Evolutionary conservation across 2,888 invertebrate species (phyloP), one percentile per base, ranked within the genome.

Genomic region (Pterobdella sp.): DNA sequence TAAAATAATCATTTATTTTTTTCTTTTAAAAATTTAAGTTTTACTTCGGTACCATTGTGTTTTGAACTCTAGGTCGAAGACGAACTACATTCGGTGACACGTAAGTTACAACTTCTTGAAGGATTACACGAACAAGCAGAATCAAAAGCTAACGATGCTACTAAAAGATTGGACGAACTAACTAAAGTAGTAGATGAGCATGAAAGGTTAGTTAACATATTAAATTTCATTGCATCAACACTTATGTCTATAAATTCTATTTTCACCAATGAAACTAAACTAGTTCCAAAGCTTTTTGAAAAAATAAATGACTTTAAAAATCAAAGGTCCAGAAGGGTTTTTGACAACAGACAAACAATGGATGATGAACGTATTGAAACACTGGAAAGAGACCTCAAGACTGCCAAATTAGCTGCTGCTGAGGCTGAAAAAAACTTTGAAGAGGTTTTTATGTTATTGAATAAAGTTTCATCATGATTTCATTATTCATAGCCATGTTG

Each of bases 121-220:
- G 98, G 99, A 86, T 97, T 98, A 87, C 89, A 97, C 84, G 98
- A 98, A 86, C 90, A 96, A 88, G 95, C 97, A 79, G 97, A 97
- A 87, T 95, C 96, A 87, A 92, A 97, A 87, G 89, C 97, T 85
- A 92, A 93, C 85, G 93, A 94, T 82, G 96, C 97, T 86, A 94
- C 95, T 84, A 91, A 92, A 84, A 98, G 97, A 88, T 88, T 98
- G 86, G 94, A 98, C 80, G 97, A 98, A 88, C 97, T 98, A 82
- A 95, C 96, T 83, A 94, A 95, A 86, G 94, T 96, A 81, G 98
- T 98, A 84, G 98, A 98, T 89, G 98, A 99, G 88, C 96, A 95
- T 85, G 97, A 97, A 90, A 94, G 97, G 96, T 97, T 56, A 56
- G n/a, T 18, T 56, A 56, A 56, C n/a, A 56, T 56, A 56, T 42